Conservation (phyloP, 2,113 vertebrate species). For the Melanerpes formicivorus region DNA sequence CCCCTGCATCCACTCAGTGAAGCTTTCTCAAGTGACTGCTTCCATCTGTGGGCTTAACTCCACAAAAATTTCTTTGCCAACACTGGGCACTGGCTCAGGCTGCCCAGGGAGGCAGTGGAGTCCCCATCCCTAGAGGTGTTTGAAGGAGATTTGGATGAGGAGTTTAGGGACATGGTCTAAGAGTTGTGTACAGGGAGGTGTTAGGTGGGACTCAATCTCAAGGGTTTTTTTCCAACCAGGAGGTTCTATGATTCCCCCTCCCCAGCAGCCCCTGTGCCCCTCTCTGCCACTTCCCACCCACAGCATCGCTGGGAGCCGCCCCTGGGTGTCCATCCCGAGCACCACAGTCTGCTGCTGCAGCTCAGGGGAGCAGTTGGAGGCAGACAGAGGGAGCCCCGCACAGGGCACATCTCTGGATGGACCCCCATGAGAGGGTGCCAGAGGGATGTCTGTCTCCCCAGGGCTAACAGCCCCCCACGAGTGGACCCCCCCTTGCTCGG, state of each 20-base stretch:
- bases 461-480: background rate
- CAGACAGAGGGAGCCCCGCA: background rate
- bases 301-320: background rate
- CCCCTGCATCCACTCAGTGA: background rate
- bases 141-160: no score
- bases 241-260: background rate
- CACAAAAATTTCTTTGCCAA: no score
- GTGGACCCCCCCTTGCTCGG: background rate
- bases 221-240: no score
- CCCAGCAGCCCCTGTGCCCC: background rate
- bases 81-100: no score
- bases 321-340: background rate
- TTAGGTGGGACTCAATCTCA: no score
- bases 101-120: no score
- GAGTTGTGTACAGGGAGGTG: no score
- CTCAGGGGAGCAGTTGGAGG: background rate
- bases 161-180: no score
- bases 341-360: background rate
- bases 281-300: fast-evolving
- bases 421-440: fast-evolving
- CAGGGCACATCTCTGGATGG: fast-evolving
- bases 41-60: fast-evolving
- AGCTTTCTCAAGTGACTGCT: background rate
- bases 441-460: background rate
- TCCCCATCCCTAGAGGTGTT: no score